A percentile compares a stretch with the other conserved stretches of the same genome.
These are phyloP conservation scores for Neosilurus mollespiculum DNA, from an alignment of 2,797 vertebrate genomes.

Conservation along the genomic window DNA sequence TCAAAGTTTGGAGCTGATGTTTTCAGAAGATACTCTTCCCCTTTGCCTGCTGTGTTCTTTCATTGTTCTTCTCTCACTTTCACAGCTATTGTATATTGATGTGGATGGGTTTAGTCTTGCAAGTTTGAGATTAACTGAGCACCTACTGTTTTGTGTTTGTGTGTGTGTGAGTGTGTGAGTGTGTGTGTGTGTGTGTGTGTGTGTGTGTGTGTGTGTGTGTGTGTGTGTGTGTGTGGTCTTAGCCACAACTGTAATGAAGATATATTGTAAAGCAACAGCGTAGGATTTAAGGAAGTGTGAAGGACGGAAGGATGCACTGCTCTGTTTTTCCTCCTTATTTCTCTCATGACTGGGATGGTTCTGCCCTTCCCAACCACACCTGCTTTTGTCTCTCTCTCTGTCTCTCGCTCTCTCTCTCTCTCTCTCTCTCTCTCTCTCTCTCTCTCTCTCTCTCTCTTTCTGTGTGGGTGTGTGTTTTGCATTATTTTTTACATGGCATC, in stretches of 20 bases:
- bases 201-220: constrained; percentile 30
- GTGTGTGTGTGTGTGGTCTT: constrained; percentile 25
- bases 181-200: constrained; percentile 15
- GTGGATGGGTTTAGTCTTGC: background rate
- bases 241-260: constrained; percentile 53
- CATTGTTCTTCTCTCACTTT: background rate
- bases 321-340: constrained; percentile 41
- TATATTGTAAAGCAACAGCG: constrained; percentile 42
- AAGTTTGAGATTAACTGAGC: constrained; percentile 2
- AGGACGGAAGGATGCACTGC: constrained; percentile 50
- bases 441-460: too few relatives aligned
- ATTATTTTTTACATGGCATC: constrained; percentile 17
- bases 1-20: background rate
- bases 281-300: constrained; percentile 55
- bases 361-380: constrained; percentile 24
- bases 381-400: constrained; percentile 10
- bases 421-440: too few relatives aligned
- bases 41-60: background rate
- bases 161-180: constrained; percentile 14
- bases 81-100: background rate
- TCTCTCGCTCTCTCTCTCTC: too few relatives aligned
- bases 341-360: constrained; percentile 36
- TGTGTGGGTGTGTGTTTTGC: background rate
- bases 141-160: background rate
- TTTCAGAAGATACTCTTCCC: background rate